These are phyloP conservation scores for Sarcophaga variegata DNA, from an alignment of 2,888 invertebrate genomes.

Conservation along the genomic window DNA sequence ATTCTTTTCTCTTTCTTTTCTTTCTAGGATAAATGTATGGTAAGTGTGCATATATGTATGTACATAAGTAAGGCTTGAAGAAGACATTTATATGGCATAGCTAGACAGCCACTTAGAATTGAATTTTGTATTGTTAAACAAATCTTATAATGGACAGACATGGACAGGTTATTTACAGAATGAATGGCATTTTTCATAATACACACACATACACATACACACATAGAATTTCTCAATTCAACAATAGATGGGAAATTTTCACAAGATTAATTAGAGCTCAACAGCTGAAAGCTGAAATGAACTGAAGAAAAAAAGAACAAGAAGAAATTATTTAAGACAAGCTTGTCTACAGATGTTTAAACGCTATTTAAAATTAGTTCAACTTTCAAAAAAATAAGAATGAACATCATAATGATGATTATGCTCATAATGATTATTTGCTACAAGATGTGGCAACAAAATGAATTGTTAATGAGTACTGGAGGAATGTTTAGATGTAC, in stretches of 20 bases:
- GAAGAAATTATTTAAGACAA: constrained; percentile 25
- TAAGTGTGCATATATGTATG: not conserved
- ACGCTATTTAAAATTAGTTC: constrained; percentile 63
- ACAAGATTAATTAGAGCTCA: constrained; percentile 65
- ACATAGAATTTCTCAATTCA: constrained; percentile 47
- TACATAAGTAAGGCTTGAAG: not conserved
- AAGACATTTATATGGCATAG: not conserved
- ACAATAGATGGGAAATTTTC: constrained; percentile 66
- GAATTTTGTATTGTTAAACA: constrained; percentile 44
- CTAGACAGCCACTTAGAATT: not conserved
- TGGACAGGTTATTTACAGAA: not conserved
- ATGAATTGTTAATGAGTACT: constrained; percentile 49
- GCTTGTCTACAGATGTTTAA: constrained; percentile 43
- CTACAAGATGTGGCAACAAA: not conserved
- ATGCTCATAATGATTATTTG: not conserved
- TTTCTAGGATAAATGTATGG: not conserved
- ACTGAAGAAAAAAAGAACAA: not conserved
- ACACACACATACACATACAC: not conserved
- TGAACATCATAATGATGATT: not conserved
- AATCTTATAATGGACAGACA: constrained; percentile 20
- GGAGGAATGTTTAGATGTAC: constrained; percentile 54
- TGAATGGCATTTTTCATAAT: constrained; percentile 38
- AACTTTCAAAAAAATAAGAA: not conserved
- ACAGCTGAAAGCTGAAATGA: constrained; percentile 28
- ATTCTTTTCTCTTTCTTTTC: not conserved